Conservation (phyloP, 1,140 invertebrate species). For the Drosophila hydei region DNA sequence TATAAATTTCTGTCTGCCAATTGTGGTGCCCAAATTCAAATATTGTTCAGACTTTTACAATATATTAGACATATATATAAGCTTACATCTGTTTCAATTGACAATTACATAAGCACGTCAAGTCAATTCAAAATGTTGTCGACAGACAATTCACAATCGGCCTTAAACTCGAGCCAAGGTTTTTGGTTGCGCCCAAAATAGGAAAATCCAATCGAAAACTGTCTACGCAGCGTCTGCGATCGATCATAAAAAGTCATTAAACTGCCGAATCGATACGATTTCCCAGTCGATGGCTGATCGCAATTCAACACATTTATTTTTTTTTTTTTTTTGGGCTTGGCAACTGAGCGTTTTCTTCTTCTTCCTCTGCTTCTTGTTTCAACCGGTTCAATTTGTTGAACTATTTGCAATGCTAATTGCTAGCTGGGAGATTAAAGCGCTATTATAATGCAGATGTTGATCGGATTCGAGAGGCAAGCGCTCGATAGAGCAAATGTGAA, state of each 20-base stretch:
- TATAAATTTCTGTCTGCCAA: constrained; percentile 4
- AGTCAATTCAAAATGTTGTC: too few species aligned
- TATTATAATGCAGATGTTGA: constrained; percentile 13
- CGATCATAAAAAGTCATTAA: constrained; percentile 28
- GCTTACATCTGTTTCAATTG: constrained; percentile 5
- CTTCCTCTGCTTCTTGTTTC: neutral
- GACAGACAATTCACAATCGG: constrained; percentile 5
- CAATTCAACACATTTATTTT: constrained; percentile 14
- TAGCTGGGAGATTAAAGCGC: neutral
- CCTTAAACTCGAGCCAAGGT: constrained; percentile 22
- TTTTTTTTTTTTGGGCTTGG: constrained; percentile 5
- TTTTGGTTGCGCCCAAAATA: neutral
- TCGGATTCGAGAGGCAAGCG: neutral
- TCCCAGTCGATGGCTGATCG: constrained; percentile 19
- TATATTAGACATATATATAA: neutral
- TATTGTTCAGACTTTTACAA: neutral
- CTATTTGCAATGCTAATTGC: constrained; percentile 22
- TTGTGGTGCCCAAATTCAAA: neutral
- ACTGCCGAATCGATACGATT: constrained; percentile 21
- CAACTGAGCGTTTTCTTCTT: neutral
- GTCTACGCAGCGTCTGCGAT: constrained; percentile 16
- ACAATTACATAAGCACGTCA: constrained; percentile 19
- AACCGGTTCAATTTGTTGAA: constrained; percentile 12
- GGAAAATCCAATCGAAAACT: constrained; percentile 8
- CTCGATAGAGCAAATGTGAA: constrained; percentile 18